These are phyloP conservation scores for Choloepus hoffmanni DNA, from an alignment of 2,113 vertebrate species.

Conservation along the genomic window DNA sequence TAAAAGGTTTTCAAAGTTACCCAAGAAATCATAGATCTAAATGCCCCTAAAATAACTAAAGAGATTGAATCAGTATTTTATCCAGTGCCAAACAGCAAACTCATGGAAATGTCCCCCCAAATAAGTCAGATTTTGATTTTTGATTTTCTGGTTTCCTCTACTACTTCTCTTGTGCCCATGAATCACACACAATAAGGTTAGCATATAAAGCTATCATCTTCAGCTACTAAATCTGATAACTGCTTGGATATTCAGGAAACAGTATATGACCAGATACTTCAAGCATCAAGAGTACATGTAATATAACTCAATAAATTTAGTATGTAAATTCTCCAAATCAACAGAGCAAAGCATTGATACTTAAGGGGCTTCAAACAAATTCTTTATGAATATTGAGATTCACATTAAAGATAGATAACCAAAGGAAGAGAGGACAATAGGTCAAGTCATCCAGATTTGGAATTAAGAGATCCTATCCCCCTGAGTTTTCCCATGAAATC, in stretches of 20 bases:
- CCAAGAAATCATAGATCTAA: neutral
- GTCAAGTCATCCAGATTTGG: neutral
- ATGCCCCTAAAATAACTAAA: neutral
- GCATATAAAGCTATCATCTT: neutral
- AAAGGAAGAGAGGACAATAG: neutral
- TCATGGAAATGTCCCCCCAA: neutral
- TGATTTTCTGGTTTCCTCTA: neutral
- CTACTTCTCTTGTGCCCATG: neutral
- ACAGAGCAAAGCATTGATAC: neutral
- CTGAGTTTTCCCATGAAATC: neutral
- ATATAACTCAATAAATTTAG: neutral
- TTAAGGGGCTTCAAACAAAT: neutral
- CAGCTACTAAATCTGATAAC: neutral
- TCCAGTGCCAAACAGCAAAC: neutral
- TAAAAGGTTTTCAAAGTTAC: neutral
- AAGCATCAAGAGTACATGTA: neutral
- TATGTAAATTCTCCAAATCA: neutral
- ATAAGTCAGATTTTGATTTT: neutral
- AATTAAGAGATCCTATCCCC: neutral
- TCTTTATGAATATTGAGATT: neutral
- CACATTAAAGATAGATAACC: neutral
- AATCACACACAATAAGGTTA: neutral
- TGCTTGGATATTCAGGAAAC: neutral
- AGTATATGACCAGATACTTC: neutral
- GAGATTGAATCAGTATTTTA: neutral